Evolutionary conservation across 2,113 vertebrate genomes (phyloP).

Genomic region (Malurus elegans): DNA sequence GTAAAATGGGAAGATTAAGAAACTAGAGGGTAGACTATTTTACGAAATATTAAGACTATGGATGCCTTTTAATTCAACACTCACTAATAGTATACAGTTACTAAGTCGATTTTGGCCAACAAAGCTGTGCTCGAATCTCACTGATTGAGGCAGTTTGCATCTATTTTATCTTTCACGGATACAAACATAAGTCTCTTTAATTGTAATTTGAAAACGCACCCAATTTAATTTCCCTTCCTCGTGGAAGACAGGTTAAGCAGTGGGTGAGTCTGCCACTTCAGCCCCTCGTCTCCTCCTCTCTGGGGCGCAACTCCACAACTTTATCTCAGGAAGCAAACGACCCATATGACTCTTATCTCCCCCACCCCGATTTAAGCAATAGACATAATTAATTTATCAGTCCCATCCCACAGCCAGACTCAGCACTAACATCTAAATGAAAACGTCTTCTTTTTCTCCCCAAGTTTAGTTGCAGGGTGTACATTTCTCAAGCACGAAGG

Average conservation of each 20-base stretch:
- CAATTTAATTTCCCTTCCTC: not conserved
- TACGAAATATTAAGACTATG: not conserved
- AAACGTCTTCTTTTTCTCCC: not conserved
- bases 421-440: not conserved
- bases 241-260: not conserved
- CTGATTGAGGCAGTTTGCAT: not conserved
- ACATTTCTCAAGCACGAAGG: not conserved
- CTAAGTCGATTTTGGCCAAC: not conserved
- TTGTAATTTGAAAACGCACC: not conserved
- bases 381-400: not conserved
- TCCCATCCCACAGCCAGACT: not conserved
- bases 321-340: constrained; percentile 13
- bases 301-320: not conserved
- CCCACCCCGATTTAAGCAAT: not conserved
- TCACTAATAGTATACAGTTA: not conserved
- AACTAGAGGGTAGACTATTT: not conserved
- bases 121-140: not conserved
- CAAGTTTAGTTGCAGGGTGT: not conserved
- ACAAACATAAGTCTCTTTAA: not conserved
- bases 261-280: constrained; percentile 29
- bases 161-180: not conserved
- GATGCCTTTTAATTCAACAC: not conserved
- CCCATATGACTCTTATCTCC: not conserved
- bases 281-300: not conserved
- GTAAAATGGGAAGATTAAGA: not conserved